Conservation (phyloP, 2,888 invertebrate genomes). For the Schizotus pectinicornis region DNA sequence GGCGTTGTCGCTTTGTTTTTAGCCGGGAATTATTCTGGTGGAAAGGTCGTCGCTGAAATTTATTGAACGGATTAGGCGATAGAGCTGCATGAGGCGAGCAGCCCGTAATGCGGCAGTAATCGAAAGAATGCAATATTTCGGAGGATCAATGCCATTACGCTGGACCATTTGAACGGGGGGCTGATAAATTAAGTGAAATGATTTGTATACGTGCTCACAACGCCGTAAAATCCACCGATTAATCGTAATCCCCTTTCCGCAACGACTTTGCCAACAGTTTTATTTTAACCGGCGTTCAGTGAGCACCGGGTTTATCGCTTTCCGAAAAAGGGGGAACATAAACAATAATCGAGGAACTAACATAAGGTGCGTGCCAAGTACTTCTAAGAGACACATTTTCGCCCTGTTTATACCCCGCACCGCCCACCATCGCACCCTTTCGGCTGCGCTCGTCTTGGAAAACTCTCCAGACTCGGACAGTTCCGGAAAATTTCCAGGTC, state of each 20-base stretch:
- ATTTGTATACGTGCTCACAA: slow-evolving; percentile 34
- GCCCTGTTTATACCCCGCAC: slow-evolving; percentile 11
- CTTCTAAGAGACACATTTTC: slow-evolving; percentile 30
- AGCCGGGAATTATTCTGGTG: too few relatives aligned
- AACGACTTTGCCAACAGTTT: slow-evolving; percentile 33
- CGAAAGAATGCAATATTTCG: slow-evolving; percentile 21
- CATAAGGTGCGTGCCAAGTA: slow-evolving; percentile 31
- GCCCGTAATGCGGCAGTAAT: neutral
- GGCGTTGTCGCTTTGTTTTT: too few relatives aligned
- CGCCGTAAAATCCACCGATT: slow-evolving; percentile 33
- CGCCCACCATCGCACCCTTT: neutral
- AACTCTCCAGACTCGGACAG: neutral
- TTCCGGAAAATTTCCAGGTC: too few relatives aligned
- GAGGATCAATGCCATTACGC: slow-evolving; percentile 20
- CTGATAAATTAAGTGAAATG: slow-evolving; percentile 35
- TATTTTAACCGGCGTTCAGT: slow-evolving; percentile 24
- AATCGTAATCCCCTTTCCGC: slow-evolving; percentile 33
- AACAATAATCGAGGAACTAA: slow-evolving; percentile 29
- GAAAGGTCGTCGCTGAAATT: neutral
- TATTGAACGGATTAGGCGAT: slow-evolving; percentile 3
- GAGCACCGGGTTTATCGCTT: slow-evolving; percentile 6
- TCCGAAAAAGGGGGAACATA: slow-evolving; percentile 18
- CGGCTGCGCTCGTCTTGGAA: neutral
- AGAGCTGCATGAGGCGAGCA: neutral
- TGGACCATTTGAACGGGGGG: slow-evolving; percentile 23